Base-by-base conservation (phyloP, 2,888 invertebrate species). In the Carcina quercana region DNA sequence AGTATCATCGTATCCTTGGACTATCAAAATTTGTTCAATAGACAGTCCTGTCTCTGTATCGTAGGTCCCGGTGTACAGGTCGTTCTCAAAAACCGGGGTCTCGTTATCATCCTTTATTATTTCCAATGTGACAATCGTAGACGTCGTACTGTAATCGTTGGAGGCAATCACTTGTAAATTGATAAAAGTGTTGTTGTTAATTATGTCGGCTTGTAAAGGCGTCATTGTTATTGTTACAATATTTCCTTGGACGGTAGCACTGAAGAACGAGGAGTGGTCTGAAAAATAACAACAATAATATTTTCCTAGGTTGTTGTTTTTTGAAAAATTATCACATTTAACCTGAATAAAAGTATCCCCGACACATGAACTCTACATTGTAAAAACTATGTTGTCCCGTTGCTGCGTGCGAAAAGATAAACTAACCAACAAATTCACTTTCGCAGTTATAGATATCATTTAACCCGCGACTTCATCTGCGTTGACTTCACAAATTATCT, bases 21-120 rank as follows among this genome's bases (percentile, higher is more conserved):
- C 37, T 17, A 78, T 39, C 3, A 36, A 20, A 24, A 78, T 66
- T 38, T 47, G 38, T 2, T 65, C 66, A n/a, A 69, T 21, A 5
- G 17, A 43, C 28, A 78, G 48, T 8, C 60, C 66, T 7, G 42
- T 38, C 5, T 37, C 36, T 19, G 50, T 15, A 15, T 56, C 49
- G 38, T 74, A 76, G 8, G 45, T 49, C 19, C 70, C 75, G 4
- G 36, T 45, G 36, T 78, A 78, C 19, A 74, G 38, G 7, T 51
- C 40, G 14, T 44, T 48, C 35, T 59, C 61, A 36, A 78, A 78
- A 2, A 60, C 48, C 1, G 76, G 78, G 0, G 75, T 73, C 2
- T 52, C 35, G 11, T 44, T 51, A 32, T 78, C 78, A 11, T 75
- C 60, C 37, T 73, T 73, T 30, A 75, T 48, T 27, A 78, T 65